Evolutionary conservation across 1,140 invertebrate genomes (phyloP).

Genomic region (Hesperophylax magnus): DNA sequence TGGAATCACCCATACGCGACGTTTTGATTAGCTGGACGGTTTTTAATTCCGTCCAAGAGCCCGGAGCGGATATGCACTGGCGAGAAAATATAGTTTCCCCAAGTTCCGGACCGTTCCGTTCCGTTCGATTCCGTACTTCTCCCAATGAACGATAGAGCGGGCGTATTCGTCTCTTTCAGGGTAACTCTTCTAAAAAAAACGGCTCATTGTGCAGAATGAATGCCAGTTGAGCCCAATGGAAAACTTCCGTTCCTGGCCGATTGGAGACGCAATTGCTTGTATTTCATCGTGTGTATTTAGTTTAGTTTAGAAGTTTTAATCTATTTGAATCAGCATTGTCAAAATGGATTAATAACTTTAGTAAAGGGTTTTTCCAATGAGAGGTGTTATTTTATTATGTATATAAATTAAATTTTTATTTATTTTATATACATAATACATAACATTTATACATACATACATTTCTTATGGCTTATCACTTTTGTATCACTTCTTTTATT

Average conservation of each 20-base stretch:
- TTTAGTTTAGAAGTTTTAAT: too few species aligned
- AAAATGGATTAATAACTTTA: too few species aligned
- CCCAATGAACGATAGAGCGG: background rate
- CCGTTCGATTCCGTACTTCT: background rate
- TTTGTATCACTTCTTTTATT: too few species aligned
- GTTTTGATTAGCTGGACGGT: slow-evolving; percentile 27
- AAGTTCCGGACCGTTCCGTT: background rate
- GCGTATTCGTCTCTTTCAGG: background rate
- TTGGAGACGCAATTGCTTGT: background rate
- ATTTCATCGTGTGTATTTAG: too few species aligned
- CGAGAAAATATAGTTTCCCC: background rate
- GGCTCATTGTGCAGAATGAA: background rate
- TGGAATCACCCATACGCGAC: slow-evolving; percentile 8
- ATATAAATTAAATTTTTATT: too few species aligned
- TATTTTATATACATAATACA: too few species aligned
- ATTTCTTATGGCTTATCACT: too few species aligned
- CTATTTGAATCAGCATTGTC: too few species aligned
- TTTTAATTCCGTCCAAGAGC: slow-evolving; percentile 27
- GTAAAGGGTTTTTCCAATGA: too few species aligned
- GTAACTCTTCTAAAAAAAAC: slow-evolving; percentile 3
- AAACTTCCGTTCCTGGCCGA: background rate
- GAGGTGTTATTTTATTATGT: too few species aligned
- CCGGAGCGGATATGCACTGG: background rate
- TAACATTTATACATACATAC: too few species aligned
- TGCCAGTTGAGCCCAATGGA: background rate